Base-by-base conservation (phyloP, 2,797 vertebrate species). In the Paratrypauchen microcephalus region DNA sequence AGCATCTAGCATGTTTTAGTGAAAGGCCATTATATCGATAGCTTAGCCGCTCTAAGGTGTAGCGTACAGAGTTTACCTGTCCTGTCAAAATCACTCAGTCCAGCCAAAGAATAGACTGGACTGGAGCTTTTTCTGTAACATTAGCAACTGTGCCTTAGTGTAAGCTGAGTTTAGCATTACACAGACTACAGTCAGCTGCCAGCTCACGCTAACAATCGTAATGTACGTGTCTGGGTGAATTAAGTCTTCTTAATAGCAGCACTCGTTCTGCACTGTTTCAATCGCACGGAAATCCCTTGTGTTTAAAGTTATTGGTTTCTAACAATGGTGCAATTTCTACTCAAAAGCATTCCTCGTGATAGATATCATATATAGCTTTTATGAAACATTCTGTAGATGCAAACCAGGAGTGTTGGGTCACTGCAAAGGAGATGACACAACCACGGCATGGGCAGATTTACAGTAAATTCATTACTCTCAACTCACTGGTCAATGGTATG, bases 221-320 rank as follows among this genome's bases (percentile, higher is more conserved):
- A 78, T 84, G 86, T 81, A 82, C 70, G 68, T 88, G 89, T 91
- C 87, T 83, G 69, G 83, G 74, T 86, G 80, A 86, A 87, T 90
- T 89, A 89, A 89, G 74, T 75, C 69, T 80, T 82, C 81, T 78
- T 80, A 79, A 85, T 90, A 85, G 74, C 82, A 86, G 83, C 70
- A 48, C 80, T 71, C 71, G 75, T 70, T 72, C 87, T 90, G 89
- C 79, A 81, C 78, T 82, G 63, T 79, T 78, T 88, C 84, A 90
- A 72, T 57, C 74, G 26, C 2, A 56, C 75, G 76, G 67, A 87
- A 85, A 77, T 69, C 74, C 79, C 72, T 64, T 54, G 74, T 81
- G 80, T 82, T 77, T 83, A 86, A 69, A 58, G 75, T 83, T 69
- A 87, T 77, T 79, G 77, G 61, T 79, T 85, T 64, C 66, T 81